Evolutionary conservation across 2,797 vertebrate genomes (phyloP), one percentile per base, ranked within the genome.

Genomic region (Enteromius paludinosus): DNA sequence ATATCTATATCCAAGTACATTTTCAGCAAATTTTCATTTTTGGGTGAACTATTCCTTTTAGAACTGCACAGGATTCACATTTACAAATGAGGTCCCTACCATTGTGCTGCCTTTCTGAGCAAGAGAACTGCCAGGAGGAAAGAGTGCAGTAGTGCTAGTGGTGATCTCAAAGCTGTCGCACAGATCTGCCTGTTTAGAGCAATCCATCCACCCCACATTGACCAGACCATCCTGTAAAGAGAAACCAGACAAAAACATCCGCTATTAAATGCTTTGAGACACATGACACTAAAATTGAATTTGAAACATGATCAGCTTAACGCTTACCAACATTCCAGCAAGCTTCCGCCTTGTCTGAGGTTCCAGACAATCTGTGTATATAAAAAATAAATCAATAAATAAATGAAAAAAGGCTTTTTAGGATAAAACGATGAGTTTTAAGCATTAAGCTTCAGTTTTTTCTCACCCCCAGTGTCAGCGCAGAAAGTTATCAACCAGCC

Each of bases 201-300:
- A 99, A 92, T 99, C 97, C 90, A 97, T 96, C 97, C 97, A 98
- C 38, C 97, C 98, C 69, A 99, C 95, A 66, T 96, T 96, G 79
- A 96, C 97, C 56, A 99, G 95, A 62, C 97, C 97, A 18, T 98
- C 96, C 97, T 99, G 83, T 25, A 88, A 30, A 54, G 25, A 88
- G 81, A 90, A 28, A 84, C 30, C 84, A 35, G 54, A 45, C 56
- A 65, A 64, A 17, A 30, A 30, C 12, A 9, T 17, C 5, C 4
- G 9, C 43, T 76, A 25, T 43, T 45, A 35, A 35, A 30, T 23
- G 43, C 25, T 75, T 25, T n/a, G 20, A 0, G 20, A 35, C 3
- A 64, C n/a, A 3, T 10, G 43, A 41, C 4, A 28, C 10, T 30
- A 4, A 2, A 47, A 73, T 8, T 25, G 0, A 74, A 35, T 47